Evolutionary conservation across 2,797 vertebrate genomes (phyloP).

Genomic region (Gobio occitaniae): DNA sequence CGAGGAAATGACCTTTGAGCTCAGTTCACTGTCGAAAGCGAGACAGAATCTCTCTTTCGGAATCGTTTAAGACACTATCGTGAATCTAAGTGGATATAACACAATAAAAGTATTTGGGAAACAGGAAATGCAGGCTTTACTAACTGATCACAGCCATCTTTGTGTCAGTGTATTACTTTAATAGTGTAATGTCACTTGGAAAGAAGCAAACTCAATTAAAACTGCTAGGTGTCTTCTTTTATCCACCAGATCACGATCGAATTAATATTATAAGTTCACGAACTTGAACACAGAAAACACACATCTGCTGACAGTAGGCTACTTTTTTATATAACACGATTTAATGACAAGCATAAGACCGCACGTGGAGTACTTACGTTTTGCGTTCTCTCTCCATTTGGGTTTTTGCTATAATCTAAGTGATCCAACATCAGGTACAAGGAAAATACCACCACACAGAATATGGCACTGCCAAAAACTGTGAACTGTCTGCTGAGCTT

Average conservation of each 20-base stretch:
- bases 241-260: not conserved
- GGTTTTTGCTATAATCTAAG: constrained; percentile 80
- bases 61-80: not conserved
- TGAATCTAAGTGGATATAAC: not conserved
- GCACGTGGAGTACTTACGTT: constrained; percentile 63
- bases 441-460: constrained; percentile 88
- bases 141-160: constrained; percentile 1
- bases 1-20: constrained; percentile 8
- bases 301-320: not conserved
- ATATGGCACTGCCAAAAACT: constrained; percentile 85
- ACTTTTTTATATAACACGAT: not conserved
- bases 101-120: not conserved
- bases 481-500: constrained; percentile 86
- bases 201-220: not conserved
- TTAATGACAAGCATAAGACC: not conserved
- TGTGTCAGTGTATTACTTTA: not conserved
- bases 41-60: not conserved
- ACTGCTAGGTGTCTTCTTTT: not conserved
- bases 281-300: not conserved
- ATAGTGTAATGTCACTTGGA: not conserved
- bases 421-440: constrained; percentile 90
- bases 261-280: not conserved
- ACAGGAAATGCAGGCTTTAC: not conserved
- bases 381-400: constrained; percentile 75
- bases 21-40: not conserved